These are phyloP conservation scores for Amphiura filiformis DNA, from an alignment of 35 echinoderm and acorn worm genomes.

Conservation along the genomic window DNA sequence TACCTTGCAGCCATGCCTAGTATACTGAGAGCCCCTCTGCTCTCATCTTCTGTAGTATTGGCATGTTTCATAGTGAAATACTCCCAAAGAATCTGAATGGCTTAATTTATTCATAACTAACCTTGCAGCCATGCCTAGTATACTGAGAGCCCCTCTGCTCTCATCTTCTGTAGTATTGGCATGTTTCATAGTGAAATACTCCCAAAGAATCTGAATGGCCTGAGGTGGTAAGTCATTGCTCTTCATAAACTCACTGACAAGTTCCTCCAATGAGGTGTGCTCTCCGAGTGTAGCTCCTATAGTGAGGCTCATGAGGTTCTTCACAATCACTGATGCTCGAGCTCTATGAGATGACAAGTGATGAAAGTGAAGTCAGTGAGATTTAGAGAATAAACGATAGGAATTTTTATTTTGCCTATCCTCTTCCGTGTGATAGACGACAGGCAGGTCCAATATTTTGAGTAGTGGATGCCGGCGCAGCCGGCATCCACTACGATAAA, in stretches of 20 bases:
- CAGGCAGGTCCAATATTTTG: no score
- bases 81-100: no score
- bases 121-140: constrained; percentile 93
- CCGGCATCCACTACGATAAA: no score
- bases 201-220: constrained; percentile 90
- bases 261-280: constrained; percentile 89
- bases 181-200: constrained; percentile 74
- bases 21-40: constrained; percentile 70
- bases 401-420: no score
- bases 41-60: constrained; percentile 60
- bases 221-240: constrained; percentile 72
- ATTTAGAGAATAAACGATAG: no score
- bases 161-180: constrained; percentile 59
- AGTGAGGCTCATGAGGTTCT: constrained; percentile 76
- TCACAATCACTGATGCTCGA: constrained; percentile 63
- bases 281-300: constrained; percentile 86
- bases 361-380: no score
- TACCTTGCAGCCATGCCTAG: constrained; percentile 95
- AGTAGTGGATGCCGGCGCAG: no score
- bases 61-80: constrained; percentile 86
- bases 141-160: constrained; percentile 66
- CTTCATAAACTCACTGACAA: constrained; percentile 75
- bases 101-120: no score
- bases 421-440: no score
- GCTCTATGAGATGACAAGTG: no score